These are phyloP conservation scores for Lepidocolaptes lacrymiger DNA, from an alignment of 2,797 vertebrate species.

Conservation along the genomic window DNA sequence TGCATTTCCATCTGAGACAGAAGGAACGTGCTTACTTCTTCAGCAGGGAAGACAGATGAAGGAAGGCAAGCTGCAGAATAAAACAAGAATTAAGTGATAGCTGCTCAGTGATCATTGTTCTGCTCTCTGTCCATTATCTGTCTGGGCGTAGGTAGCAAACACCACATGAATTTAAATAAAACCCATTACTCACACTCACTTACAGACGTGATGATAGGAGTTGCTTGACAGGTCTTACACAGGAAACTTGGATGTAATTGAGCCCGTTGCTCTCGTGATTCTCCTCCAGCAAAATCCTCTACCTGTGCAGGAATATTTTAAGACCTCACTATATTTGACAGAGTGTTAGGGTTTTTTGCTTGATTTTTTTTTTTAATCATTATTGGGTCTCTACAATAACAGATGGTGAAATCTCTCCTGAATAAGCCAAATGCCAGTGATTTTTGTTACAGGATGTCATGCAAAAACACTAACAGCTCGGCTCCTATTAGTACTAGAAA, in stretches of 20 bases:
- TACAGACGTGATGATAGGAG: conserved; percentile 6
- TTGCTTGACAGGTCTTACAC: conserved; percentile 28
- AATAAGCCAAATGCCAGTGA: conserved; percentile 45
- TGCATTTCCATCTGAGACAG: conserved; percentile 44
- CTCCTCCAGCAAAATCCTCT: conserved; percentile 45
- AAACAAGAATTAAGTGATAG: conserved; percentile 51
- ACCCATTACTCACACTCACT: conserved; percentile 36
- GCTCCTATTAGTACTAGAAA: neutral
- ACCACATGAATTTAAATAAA: conserved; percentile 66
- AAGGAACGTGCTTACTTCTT: conserved; percentile 5
- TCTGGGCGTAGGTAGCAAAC: conserved; percentile 52
- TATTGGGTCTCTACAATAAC: conserved; percentile 9
- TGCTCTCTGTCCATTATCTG: conserved; percentile 58
- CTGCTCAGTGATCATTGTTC: conserved; percentile 50
- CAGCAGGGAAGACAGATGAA: conserved; percentile 55
- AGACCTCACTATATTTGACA: conserved; percentile 41
- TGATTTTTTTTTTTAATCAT: neutral
- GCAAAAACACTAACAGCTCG: neutral
- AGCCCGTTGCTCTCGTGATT: conserved; percentile 41
- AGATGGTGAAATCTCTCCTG: conserved; percentile 55
- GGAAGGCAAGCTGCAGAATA: conserved; percentile 44
- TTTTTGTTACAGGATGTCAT: conserved; percentile 30
- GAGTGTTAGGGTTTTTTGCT: neutral
- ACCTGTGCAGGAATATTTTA: conserved; percentile 40
- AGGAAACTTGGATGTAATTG: conserved; percentile 35